Percentiles rank a stretch among this genome's conserved stretches.
Conservation (phyloP, 2,113 vertebrate species). For the Myiopsitta monachus region DNA sequence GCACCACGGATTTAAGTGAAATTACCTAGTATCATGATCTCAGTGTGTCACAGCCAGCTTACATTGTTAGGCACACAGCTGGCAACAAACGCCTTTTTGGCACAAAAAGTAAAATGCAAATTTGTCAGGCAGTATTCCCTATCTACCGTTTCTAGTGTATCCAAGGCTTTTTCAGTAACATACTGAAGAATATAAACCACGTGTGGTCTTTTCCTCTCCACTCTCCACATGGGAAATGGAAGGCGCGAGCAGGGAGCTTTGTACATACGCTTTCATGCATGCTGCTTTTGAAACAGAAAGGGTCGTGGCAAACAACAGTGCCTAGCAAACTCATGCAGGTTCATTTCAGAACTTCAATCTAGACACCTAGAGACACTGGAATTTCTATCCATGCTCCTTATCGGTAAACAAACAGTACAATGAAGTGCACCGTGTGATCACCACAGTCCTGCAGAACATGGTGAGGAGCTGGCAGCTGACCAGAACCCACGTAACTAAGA, state of each 20-base stretch:
- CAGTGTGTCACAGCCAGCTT: not conserved
- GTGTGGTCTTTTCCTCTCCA: not conserved
- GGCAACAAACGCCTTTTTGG: not conserved
- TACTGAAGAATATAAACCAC: not conserved
- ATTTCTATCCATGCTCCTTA: not conserved
- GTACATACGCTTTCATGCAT: accelerated
- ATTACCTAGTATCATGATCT: not conserved
- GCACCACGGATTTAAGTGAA: not conserved
- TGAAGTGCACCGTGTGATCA: not conserved
- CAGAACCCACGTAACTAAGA: not conserved
- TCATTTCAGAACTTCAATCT: not conserved
- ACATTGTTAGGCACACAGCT: not conserved
- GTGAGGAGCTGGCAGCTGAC: not conserved
- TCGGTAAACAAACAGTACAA: not conserved
- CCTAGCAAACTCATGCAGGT: not conserved
- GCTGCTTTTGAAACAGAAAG: not conserved
- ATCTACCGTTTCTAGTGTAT: not conserved
- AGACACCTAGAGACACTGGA: not conserved
- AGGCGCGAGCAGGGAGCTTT: not conserved
- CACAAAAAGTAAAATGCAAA: not conserved
- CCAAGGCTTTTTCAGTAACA: not conserved
- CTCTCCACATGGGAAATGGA: not conserved
- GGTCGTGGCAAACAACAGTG: not conserved
- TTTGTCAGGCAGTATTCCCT: not conserved
- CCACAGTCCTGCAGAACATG: not conserved